Percentiles rank a stretch among this genome's conserved stretches.
Conservation (phyloP, 2,113 vertebrate species). For the Tamias sibiricus region DNA sequence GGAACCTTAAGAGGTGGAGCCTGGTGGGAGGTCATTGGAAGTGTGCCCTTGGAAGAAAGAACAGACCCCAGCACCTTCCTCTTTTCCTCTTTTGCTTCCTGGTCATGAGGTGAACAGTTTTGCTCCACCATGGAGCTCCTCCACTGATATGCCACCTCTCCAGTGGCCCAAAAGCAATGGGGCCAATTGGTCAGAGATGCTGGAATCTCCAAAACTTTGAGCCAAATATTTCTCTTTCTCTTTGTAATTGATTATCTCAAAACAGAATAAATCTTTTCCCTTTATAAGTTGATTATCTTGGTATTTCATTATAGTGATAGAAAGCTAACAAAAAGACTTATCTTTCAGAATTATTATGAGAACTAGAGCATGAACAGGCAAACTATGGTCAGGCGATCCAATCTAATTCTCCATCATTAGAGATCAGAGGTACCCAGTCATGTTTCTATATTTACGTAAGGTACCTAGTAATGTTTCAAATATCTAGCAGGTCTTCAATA, state of each 20-base stretch:
- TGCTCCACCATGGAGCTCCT: too few relatives aligned
- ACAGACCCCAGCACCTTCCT: too few relatives aligned
- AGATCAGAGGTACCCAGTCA: neutral
- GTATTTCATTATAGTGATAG: neutral
- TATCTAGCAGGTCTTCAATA: neutral
- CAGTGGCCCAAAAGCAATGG: too few relatives aligned
- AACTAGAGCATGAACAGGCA: neutral
- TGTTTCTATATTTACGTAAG: neutral
- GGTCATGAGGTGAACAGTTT: neutral
- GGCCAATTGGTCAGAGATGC: neutral
- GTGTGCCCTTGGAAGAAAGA: too few relatives aligned
- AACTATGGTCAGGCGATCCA: neutral
- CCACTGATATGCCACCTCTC: too few relatives aligned
- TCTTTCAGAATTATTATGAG: neutral
- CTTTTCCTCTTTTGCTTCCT: neutral
- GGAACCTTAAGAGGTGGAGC: too few relatives aligned
- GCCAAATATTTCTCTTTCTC: neutral
- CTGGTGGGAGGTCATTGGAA: too few relatives aligned
- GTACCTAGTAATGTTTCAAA: too few relatives aligned
- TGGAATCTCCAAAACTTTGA: neutral
- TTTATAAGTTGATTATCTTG: neutral
- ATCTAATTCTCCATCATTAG: neutral
- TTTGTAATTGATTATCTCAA: too few relatives aligned
- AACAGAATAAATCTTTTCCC: too few relatives aligned
- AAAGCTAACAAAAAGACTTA: neutral